phyloP scores from a whole-genome alignment of 2,797 vertebrate species.

The Syngnathus acus region DNA sequence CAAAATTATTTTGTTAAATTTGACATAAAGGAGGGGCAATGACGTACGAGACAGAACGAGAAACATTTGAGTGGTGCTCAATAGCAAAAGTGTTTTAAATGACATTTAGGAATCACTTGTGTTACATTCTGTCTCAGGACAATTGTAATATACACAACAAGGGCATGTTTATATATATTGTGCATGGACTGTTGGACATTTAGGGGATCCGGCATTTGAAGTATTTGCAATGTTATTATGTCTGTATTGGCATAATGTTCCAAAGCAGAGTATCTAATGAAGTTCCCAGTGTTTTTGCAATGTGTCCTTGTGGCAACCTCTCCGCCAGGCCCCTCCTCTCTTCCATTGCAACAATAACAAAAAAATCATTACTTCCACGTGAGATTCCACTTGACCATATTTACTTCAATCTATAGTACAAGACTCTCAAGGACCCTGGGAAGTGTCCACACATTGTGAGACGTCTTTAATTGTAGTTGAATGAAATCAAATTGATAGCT shows the following conservation, averaged over 20 bases:
- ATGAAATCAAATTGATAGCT: background rate
- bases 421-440: slow-evolving; percentile 40
- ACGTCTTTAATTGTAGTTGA: background rate
- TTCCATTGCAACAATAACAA: background rate
- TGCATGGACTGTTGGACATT: background rate
- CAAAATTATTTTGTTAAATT: no score
- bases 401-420: slow-evolving; percentile 28
- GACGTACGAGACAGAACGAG: no score
- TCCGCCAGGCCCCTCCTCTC: background rate
- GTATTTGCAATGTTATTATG: background rate
- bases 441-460: background rate
- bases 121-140: background rate
- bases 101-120: background rate
- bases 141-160: background rate
- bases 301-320: background rate
- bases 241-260: background rate
- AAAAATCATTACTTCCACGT: slow-evolving; percentile 13
- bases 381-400: slow-evolving; percentile 25
- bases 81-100: background rate
- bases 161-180: background rate
- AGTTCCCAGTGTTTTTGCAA: background rate
- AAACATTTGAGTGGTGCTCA: background rate
- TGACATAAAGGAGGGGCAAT: no score
- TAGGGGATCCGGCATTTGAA: background rate
- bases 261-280: background rate